A percentile compares a stretch with the other conserved stretches of the same genome.
phyloP scores from a whole-genome alignment of 2,113 vertebrate genomes.

The Spheniscus mendiculus region DNA sequence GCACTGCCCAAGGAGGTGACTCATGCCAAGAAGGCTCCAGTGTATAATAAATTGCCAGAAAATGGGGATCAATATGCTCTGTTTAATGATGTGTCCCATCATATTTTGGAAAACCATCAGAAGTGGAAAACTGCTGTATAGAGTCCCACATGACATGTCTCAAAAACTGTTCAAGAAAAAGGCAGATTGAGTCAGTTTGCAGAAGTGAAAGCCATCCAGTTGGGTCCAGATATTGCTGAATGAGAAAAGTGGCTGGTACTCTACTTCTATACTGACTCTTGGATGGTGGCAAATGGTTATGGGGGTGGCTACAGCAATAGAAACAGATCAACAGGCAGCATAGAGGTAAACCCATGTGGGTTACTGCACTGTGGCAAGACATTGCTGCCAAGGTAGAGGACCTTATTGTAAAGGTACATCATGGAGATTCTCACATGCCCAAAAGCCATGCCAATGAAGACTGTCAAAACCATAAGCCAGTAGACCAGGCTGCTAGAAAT shows the following conservation, averaged over 20 bases:
- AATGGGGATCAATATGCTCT: neutral
- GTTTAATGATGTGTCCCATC: neutral
- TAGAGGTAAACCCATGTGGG: neutral
- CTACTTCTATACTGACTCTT: neutral
- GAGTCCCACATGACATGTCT: neutral
- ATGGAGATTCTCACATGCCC: neutral
- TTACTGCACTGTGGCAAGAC: neutral
- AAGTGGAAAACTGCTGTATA: neutral
- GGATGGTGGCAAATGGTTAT: neutral
- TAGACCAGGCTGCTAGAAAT: neutral
- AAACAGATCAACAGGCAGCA: neutral
- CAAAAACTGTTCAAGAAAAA: neutral
- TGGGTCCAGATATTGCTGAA: neutral
- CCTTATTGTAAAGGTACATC: neutral
- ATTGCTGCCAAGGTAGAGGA: neutral
- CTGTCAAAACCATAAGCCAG: neutral
- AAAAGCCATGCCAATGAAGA: neutral
- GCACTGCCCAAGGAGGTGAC: rapidly evolving
- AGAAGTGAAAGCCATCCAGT: neutral
- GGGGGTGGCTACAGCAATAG: neutral
- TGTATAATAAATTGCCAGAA: neutral
- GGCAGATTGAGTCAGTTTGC: neutral
- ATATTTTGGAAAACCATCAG: neutral
- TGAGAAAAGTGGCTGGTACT: neutral
- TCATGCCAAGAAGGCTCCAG: neutral